Evolutionary conservation across 2,113 vertebrate species (phyloP), one percentile per base, ranked within the genome.

Genomic region (Pelmatolapia mariae): DNA sequence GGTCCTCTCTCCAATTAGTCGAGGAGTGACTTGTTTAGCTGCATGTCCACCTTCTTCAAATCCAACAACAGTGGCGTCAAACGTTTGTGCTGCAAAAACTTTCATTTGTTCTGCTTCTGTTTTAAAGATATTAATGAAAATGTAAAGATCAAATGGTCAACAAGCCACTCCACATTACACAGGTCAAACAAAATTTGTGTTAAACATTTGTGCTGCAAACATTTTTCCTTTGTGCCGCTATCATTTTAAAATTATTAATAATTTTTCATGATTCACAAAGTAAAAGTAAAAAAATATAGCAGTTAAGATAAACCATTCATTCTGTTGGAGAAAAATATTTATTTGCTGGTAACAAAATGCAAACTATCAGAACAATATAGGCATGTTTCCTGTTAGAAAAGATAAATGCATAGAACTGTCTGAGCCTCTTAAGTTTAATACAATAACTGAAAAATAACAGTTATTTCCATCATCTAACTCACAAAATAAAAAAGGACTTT

Each of bases 241-340:
- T 54, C n/a, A 54, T 54, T 54, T 54, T 54, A 54, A 54, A 54
- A 54, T 54, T 7, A 54, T 4, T 54, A 54, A 54, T 22, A 54
- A 54, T 22, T 54, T 54, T 54, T 22, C n/a, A 54, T 54, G 52
- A 54, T 54, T 54, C 52, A 54, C 52, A 22, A 54, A 54, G 52
- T 56, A 56, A 56, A 56, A 56, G 0, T 56, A 56, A 56, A 56
- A 24, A 11, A 0, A 13, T 56, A 24, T 56, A 0, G 22, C 11
- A 56, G 22, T 13, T 56, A 0, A 1, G 53, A 54, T 54, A 54
- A 54, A 54, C 11, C 11, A 0, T 26, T 0, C 53, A 26, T 56
- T 12, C 53, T 24, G 11, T 13, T 24, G 22, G 22, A 24, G 22
- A 59, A 59, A 59, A 31, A 18, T 2, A 13, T 59, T 59, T 0